These are phyloP conservation scores for Drosophila nikananu DNA, from an alignment of 1,140 invertebrate genomes.

Conservation along the genomic window DNA sequence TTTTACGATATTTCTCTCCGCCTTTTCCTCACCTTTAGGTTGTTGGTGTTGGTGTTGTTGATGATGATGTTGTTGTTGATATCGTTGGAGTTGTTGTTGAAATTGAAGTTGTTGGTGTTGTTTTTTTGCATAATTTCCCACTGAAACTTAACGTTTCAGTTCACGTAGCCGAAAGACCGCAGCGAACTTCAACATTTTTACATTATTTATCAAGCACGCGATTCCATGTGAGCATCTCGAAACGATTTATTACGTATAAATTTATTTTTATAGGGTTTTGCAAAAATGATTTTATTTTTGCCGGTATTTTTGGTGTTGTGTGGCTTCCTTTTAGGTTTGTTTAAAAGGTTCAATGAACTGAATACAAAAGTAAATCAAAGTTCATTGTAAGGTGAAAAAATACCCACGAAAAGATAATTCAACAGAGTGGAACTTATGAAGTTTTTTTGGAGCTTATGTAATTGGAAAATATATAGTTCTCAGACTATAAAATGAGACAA, in stretches of 20 bases:
- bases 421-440: constrained; percentile 20
- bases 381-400: constrained; percentile 45
- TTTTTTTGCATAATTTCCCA: constrained; percentile 35
- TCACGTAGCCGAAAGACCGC: constrained; percentile 38
- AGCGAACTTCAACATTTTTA: constrained; percentile 40
- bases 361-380: constrained; percentile 43
- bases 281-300: constrained; percentile 27
- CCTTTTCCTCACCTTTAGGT: constrained; percentile 15
- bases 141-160: constrained; percentile 37
- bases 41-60: neutral
- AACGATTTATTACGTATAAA: constrained; percentile 40
- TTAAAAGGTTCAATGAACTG: constrained; percentile 49
- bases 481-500: neutral
- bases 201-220: constrained; percentile 53
- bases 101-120: neutral
- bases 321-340: constrained; percentile 13
- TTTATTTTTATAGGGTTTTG: constrained; percentile 37
- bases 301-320: constrained; percentile 12
- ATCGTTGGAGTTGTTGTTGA: neutral
- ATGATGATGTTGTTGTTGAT: neutral
- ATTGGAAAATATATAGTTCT: neutral
- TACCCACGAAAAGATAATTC: constrained; percentile 1
- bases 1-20: constrained; percentile 39
- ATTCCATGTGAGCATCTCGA: constrained; percentile 37
- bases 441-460: constrained; percentile 1